Percentiles rank a stretch among this genome's conserved stretches.
Conservation (phyloP, 1,140 invertebrate species). For the Drosophila ficusphila region DNA sequence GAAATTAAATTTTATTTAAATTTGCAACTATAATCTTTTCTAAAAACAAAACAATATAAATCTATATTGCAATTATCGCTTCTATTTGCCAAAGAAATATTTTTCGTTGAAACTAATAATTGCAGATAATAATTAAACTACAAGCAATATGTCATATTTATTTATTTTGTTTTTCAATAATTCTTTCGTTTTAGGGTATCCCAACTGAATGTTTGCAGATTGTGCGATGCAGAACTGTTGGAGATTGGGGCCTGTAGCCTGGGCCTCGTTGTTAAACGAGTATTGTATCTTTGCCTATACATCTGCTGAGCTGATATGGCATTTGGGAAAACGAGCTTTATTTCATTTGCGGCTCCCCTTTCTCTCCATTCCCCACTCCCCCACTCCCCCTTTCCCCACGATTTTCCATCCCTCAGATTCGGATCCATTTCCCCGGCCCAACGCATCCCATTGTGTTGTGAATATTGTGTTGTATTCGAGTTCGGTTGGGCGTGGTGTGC, state of each 20-base stretch:
- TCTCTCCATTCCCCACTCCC: neutral
- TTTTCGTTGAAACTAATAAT: no score
- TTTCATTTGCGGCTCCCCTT: constrained; percentile 58
- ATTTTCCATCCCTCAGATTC: neutral
- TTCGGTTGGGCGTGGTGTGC: constrained; percentile 2
- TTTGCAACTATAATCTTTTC: no score
- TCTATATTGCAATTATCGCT: no score
- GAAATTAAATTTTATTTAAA: no score
- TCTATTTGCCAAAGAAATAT: no score
- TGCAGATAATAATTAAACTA: neutral
- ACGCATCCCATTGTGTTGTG: neutral
- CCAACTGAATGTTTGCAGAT: constrained; percentile 10
- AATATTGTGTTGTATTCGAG: constrained; percentile 15
- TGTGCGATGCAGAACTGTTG: constrained; percentile 22
- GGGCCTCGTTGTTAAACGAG: constrained; percentile 30
- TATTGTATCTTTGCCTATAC: constrained; percentile 73
- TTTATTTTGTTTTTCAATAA: no score
- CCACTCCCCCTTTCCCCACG: neutral
- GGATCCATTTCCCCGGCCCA: neutral
- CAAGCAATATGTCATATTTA: no score
- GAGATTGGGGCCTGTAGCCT: constrained; percentile 4
- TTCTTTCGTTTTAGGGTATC: constrained; percentile 36
- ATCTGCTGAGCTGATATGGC: constrained; percentile 77
- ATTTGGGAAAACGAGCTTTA: constrained; percentile 77
- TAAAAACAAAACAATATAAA: no score